Percentiles rank a stretch among this genome's conserved stretches.
These are phyloP conservation scores for Tholera decimalis DNA, from an alignment of 2,888 invertebrate genomes.

Conservation along the genomic window DNA sequence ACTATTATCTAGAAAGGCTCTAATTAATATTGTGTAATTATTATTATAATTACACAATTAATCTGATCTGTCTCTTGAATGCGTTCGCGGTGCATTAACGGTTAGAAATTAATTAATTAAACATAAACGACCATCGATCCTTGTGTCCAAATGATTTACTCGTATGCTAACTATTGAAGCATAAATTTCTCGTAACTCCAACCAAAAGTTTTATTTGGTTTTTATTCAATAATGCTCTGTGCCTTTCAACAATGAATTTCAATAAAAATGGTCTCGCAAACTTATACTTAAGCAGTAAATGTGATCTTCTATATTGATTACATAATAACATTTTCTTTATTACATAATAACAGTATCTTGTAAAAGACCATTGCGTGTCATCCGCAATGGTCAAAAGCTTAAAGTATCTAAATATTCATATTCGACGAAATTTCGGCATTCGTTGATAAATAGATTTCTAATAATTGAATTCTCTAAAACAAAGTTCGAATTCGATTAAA, in stretches of 20 bases:
- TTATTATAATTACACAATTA: background rate
- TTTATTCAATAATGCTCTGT: background rate
- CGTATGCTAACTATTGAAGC: too few relatives aligned
- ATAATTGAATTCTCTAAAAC: too few relatives aligned
- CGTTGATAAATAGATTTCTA: too few relatives aligned
- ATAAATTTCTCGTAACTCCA: background rate
- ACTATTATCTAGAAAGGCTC: conserved; percentile 23
- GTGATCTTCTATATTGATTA: background rate
- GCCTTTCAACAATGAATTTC: background rate
- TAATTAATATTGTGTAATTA: conserved; percentile 36
- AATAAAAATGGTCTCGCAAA: background rate
- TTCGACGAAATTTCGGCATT: too few relatives aligned
- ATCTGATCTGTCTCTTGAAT: background rate
- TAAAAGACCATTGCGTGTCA: conserved; percentile 1
- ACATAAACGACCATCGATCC: too few relatives aligned
- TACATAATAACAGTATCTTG: conserved; percentile 7
- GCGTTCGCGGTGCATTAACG: background rate
- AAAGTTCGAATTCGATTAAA: conserved; percentile 8
- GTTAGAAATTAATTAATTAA: background rate
- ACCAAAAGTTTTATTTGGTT: background rate
- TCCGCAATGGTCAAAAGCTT: too few relatives aligned
- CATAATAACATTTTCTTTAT: background rate
- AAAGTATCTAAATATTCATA: too few relatives aligned
- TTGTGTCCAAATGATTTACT: background rate
- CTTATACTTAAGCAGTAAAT: background rate